Evolutionary conservation across 2,113 vertebrate genomes (phyloP), one percentile per base, ranked within the genome.

Genomic region (Corydoras maculifer): DNA sequence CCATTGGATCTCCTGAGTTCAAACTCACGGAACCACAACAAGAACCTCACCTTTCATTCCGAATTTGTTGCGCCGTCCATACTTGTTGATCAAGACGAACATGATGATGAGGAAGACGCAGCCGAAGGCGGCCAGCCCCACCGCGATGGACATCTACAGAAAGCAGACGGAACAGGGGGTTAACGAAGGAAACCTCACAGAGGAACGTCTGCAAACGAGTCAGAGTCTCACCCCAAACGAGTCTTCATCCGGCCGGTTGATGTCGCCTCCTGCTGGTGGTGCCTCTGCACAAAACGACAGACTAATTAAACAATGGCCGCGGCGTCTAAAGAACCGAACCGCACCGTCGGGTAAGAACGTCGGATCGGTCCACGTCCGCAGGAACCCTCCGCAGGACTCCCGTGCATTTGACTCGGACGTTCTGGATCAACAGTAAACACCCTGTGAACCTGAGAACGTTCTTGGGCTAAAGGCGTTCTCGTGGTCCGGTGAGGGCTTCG

Each of bases 71-170:
- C 94, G 91, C 1, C 94, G 90, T 68, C 96, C 95, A 2, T 98
- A 99, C 82, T 98, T 99, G 91, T 99, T 99, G 91, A 99, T 97
- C 86, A 99, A 93, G 78, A 99, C 92, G 73, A 99, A 98, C 71
- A 98, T 92, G 72, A 97, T 88, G 66, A 98, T 92, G 80, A 99
- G 86, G 65, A 98, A 91, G 75, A 98, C 91, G n/a, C 94, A 97
- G 65, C 94, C 94, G 59, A 98, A 98, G 49, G 94, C 97, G 9
- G 94, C 97, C 62, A 99, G 88, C 43, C 94, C 94, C 25, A 98
- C 95, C 0, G 96, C 97, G 53, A 99, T 97, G 78, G 94, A 96
- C 68, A 99, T 96, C 97, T 99, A 62, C 63, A 50, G 4, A 9
- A 55, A 1, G 12, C 4, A 55, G 49, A 11, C 11, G 68, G 54